Evolutionary conservation across 2,888 invertebrate species (phyloP).

Genomic region (Scrobipalpa atriplicella): DNA sequence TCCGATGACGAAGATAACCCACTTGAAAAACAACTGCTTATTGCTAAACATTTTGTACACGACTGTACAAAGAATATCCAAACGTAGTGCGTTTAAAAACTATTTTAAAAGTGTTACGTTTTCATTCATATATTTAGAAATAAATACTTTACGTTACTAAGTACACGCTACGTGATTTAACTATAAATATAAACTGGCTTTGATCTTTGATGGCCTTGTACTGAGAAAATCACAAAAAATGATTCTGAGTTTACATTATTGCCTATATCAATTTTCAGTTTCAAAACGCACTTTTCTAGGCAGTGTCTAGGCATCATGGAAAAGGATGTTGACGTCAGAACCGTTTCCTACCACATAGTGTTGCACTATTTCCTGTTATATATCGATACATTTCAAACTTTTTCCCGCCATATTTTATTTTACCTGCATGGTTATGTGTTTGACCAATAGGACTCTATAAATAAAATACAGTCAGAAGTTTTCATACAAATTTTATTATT

Average conservation of each 20-base stretch:
- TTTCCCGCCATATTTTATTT: conserved; percentile 4
- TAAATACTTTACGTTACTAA: too few species aligned
- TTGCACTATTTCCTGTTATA: conserved; percentile 26
- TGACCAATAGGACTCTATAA: too few species aligned
- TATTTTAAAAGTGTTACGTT: background rate
- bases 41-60: background rate
- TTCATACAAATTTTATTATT: background rate
- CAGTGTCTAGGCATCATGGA: conserved; percentile 32
- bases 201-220: too few species aligned
- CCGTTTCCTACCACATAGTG: conserved; percentile 43
- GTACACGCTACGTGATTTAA: too few species aligned
- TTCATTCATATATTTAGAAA: background rate
- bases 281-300: background rate
- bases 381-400: conserved; percentile 20
- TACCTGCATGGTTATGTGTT: background rate
- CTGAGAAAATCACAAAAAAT: background rate
- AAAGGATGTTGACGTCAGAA: conserved; percentile 35
- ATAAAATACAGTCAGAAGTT: background rate
- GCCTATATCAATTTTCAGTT: background rate
- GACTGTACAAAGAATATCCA: background rate
- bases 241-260: background rate
- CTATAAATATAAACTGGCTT: too few species aligned
- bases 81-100: background rate
- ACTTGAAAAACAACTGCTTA: too few species aligned
- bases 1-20: too few species aligned